These are phyloP conservation scores for Cyprinodon tularosa DNA, from an alignment of 2,113 vertebrate species.

Conservation along the genomic window DNA sequence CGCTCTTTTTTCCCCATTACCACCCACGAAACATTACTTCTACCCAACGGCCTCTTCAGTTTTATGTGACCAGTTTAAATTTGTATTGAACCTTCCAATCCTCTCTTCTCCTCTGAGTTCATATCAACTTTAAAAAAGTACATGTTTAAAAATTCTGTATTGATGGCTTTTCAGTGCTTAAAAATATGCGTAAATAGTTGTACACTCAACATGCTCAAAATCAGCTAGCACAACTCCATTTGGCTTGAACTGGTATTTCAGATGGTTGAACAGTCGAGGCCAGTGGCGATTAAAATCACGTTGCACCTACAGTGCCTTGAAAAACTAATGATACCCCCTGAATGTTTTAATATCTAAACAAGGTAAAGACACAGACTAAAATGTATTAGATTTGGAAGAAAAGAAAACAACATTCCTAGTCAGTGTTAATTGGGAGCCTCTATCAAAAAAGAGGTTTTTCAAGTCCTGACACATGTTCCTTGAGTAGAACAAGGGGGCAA, in stretches of 20 bases:
- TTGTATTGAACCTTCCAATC: neutral
- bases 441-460: no score
- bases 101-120: neutral
- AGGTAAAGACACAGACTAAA: neutral
- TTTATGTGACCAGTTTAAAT: neutral
- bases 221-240: conserved; percentile 13
- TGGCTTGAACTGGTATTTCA: conserved; percentile 11
- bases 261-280: neutral
- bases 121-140: conserved; percentile 2
- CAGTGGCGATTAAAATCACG: neutral
- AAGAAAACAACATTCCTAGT: no score
- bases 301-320: neutral
- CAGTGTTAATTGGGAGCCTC: no score
- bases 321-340: neutral
- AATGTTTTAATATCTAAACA: neutral
- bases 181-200: conserved; percentile 17
- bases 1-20: neutral
- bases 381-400: neutral
- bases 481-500: no score
- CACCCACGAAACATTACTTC: conserved; percentile 22
- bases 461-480: no score
- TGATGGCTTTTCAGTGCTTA: conserved; percentile 9
- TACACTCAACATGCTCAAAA: conserved; percentile 22
- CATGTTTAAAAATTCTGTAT: neutral
- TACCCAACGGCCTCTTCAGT: conserved; percentile 19